Conservation (phyloP, 2,113 vertebrate species). For the Condylura cristata region DNA sequence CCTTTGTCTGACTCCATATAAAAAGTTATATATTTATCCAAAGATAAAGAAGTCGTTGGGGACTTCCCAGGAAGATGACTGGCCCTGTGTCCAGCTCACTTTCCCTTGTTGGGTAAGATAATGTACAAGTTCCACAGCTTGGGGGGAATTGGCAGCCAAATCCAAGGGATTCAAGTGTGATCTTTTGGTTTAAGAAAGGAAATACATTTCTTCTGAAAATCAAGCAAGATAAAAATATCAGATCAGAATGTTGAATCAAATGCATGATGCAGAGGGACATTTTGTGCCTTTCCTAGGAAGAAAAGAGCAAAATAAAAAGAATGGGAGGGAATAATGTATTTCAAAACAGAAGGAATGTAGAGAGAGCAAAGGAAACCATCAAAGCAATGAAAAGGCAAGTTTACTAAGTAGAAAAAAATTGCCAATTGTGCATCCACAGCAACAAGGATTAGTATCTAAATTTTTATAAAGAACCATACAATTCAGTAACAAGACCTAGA, state of each 20-base stretch:
- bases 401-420: background rate
- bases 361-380: background rate
- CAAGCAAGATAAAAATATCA: background rate
- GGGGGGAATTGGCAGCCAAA: background rate
- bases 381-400: background rate
- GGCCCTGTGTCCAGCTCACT: background rate
- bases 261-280: background rate
- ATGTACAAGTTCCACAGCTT: background rate
- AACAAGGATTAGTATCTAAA: background rate
- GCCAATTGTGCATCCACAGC: background rate
- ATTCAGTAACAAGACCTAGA: background rate
- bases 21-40: background rate
- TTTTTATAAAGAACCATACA: background rate
- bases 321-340: background rate
- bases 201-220: conserved; percentile 15
- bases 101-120: conserved; percentile 13
- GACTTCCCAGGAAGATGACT: background rate
- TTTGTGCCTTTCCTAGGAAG: background rate
- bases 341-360: background rate
- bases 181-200: conserved; percentile 40
- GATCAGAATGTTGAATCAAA: background rate
- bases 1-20: conserved; percentile 13
- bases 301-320: background rate
- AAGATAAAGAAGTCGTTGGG: background rate
- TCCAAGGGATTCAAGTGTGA: background rate